phyloP scores from a whole-genome alignment of 2,113 vertebrate species.

The Hiodon tergisus region DNA sequence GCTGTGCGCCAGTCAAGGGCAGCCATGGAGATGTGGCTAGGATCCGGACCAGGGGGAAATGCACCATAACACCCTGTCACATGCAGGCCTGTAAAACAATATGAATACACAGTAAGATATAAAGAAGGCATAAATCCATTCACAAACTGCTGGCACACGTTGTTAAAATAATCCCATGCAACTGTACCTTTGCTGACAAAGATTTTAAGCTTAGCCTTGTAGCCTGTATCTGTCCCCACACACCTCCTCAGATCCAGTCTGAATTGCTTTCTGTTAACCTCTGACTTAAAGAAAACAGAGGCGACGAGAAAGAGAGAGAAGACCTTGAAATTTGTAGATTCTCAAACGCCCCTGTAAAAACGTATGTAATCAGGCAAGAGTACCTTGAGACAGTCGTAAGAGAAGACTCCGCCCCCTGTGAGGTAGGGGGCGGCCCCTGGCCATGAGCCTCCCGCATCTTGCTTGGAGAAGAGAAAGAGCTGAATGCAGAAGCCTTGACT shows the following conservation, averaged over 20 bases:
- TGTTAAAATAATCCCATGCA: background rate
- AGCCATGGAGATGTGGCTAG: slow-evolving; percentile 53
- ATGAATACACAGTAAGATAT: slow-evolving; percentile 1
- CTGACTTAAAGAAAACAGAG: slow-evolving; percentile 41
- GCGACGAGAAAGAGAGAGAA: background rate
- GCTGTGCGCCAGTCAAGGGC: slow-evolving; percentile 54
- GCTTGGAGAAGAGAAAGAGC: slow-evolving; percentile 61
- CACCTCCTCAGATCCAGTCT: slow-evolving; percentile 45
- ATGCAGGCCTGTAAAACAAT: slow-evolving; percentile 51
- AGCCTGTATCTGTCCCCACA: slow-evolving; percentile 48
- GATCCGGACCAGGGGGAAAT: slow-evolving; percentile 43
- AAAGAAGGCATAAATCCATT: background rate
- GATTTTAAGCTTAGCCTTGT: slow-evolving; percentile 58
- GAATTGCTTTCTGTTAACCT: slow-evolving; percentile 58
- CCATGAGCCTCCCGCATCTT: slow-evolving; percentile 64
- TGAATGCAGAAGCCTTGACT: slow-evolving; percentile 63
- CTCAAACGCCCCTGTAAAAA: background rate
- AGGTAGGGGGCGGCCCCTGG: slow-evolving; percentile 60
- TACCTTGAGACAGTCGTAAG: slow-evolving; percentile 64
- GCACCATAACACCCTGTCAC: slow-evolving; percentile 64
- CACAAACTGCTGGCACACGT: background rate
- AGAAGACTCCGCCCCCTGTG: slow-evolving; percentile 59
- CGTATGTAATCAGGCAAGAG: background rate
- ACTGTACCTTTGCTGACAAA: slow-evolving; percentile 61
- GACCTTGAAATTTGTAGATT: background rate